Percentiles rank a stretch among this genome's conserved stretches.
Conservation (phyloP, 1,140 invertebrate genomes). For the Aricia agestis region DNA sequence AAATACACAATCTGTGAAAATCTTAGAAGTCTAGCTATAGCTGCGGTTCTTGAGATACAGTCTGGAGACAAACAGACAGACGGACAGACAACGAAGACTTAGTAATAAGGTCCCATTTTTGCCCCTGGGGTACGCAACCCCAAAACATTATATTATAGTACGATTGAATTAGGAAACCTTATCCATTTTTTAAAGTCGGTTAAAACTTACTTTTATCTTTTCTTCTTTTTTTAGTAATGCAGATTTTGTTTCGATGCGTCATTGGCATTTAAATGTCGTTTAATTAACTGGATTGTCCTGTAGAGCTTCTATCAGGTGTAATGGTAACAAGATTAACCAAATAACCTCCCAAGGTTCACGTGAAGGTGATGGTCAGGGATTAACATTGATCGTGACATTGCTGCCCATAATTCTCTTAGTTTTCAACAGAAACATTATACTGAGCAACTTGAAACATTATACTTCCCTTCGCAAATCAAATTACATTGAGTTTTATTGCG, state of each 20-base stretch:
- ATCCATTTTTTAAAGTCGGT: no score
- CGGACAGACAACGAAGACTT: no score
- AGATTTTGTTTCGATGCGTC: background rate
- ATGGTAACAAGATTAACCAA: background rate
- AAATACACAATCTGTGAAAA: no score
- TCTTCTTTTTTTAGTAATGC: background rate
- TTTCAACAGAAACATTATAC: background rate
- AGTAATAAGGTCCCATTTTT: no score
- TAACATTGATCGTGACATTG: slow-evolving; percentile 21
- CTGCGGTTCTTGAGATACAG: no score
- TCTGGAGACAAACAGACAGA: no score
- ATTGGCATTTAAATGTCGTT: slow-evolving; percentile 3
- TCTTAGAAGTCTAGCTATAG: no score
- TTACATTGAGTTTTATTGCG: no score
- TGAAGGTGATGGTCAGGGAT: slow-evolving; percentile 23
- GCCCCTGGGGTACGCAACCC: no score
- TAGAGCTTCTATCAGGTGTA: slow-evolving; percentile 10
- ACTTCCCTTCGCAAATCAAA: background rate
- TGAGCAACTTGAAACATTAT: background rate
- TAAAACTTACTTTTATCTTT: background rate
- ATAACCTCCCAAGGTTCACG: background rate
- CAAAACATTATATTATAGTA: no score
- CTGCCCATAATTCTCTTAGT: background rate
- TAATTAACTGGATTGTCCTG: background rate
- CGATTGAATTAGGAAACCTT: no score